Conservation (phyloP, 2,888 invertebrate species). For the Lomographa bimaculata region DNA sequence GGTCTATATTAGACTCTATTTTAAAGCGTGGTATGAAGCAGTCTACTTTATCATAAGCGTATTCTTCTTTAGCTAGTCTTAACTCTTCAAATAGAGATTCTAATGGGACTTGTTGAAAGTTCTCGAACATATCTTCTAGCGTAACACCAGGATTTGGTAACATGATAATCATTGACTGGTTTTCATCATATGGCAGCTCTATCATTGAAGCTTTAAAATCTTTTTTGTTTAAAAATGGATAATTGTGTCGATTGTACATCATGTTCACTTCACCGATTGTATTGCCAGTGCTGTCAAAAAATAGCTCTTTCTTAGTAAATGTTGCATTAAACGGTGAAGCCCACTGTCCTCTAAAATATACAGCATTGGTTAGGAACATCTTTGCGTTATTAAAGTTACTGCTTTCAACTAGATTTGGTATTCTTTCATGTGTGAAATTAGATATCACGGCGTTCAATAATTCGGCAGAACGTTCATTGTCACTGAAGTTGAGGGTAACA, state of each 20-base stretch:
- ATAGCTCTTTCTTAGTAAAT: slow-evolving; percentile 77
- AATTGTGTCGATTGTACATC: slow-evolving; percentile 87
- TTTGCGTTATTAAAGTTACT: slow-evolving; percentile 74
- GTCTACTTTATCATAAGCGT: slow-evolving; percentile 85
- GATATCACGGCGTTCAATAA: slow-evolving; percentile 54
- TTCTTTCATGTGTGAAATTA: slow-evolving; percentile 58
- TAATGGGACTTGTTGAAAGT: slow-evolving; percentile 71
- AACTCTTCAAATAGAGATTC: slow-evolving; percentile 78
- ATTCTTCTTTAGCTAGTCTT: slow-evolving; percentile 70
- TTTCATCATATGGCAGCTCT: slow-evolving; percentile 86
- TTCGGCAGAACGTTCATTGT: slow-evolving; percentile 44
- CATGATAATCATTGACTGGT: slow-evolving; percentile 86
- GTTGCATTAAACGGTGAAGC: slow-evolving; percentile 84
- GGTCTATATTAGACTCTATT: slow-evolving; percentile 80
- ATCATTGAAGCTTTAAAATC: slow-evolving; percentile 84
- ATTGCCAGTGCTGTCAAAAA: slow-evolving; percentile 80
- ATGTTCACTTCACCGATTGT: slow-evolving; percentile 85
- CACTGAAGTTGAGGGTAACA: slow-evolving; percentile 49
- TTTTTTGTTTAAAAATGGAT: slow-evolving; percentile 82
- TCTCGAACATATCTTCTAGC: slow-evolving; percentile 76
- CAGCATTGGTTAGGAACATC: slow-evolving; percentile 86
- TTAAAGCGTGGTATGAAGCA: slow-evolving; percentile 86
- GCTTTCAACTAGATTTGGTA: slow-evolving; percentile 53
- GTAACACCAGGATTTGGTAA: slow-evolving; percentile 84
- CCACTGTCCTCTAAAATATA: slow-evolving; percentile 90